Evolutionary conservation across 64 coral and sea anemone species (phyloP).

Genomic region (Acropora yongei): DNA sequence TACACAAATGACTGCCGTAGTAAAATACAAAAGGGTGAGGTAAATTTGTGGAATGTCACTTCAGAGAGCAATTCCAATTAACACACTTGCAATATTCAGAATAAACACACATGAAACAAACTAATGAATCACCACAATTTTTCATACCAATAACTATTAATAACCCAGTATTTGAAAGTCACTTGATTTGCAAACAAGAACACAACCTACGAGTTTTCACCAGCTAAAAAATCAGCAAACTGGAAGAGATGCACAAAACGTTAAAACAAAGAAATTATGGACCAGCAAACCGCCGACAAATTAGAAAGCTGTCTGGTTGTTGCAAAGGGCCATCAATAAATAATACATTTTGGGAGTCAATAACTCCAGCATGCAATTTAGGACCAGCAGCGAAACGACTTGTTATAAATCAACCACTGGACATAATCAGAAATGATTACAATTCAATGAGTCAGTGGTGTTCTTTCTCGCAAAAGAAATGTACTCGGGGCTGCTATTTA

Average conservation of each 20-base stretch:
- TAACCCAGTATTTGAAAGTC: background rate
- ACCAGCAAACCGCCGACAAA: slow-evolving; percentile 8
- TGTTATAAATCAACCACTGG: background rate
- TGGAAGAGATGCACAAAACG: slow-evolving; percentile 21
- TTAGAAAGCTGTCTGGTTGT: slow-evolving; percentile 47
- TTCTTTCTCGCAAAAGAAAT: background rate
- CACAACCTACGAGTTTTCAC: background rate
- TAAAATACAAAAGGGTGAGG: no score
- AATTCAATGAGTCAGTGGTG: background rate
- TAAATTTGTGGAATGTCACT: no score
- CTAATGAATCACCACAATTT: slow-evolving; percentile 10
- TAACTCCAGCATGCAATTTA: slow-evolving; percentile 37
- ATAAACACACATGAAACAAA: slow-evolving; percentile 11
- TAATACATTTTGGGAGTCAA: slow-evolving; percentile 27
- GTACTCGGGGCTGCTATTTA: background rate
- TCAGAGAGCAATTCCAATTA: background rate
- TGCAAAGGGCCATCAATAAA: slow-evolving; percentile 43
- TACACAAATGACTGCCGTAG: no score
- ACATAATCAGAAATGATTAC: background rate
- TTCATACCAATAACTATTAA: background rate
- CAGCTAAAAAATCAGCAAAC: background rate
- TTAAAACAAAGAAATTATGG: slow-evolving; percentile 38
- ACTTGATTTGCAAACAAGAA: slow-evolving; percentile 21
- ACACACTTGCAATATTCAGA: slow-evolving; percentile 34
- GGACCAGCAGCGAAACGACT: slow-evolving; percentile 27